phyloP scores from a whole-genome alignment of 1,140 invertebrate species.

The Cryptotermes secundus region DNA sequence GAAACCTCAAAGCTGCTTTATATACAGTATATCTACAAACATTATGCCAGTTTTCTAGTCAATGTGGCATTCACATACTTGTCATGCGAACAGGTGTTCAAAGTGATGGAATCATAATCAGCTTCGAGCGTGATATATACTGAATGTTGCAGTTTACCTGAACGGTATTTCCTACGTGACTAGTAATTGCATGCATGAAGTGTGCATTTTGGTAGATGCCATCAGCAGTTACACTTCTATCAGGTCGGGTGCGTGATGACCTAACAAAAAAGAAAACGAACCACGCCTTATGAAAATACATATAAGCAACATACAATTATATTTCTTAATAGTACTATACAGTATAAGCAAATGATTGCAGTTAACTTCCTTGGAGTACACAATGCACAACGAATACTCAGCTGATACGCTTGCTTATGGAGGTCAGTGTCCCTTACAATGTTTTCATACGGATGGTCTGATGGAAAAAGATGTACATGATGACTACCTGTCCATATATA shows the following conservation, averaged over 20 bases:
- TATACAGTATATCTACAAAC: too few species aligned
- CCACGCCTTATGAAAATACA: not conserved
- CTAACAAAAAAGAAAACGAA: slow-evolving; percentile 45
- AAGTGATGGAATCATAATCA: too few species aligned
- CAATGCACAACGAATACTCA: not conserved
- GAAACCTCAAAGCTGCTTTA: too few species aligned
- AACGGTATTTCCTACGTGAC: slow-evolving; percentile 77
- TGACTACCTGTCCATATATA: not conserved
- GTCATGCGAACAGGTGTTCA: too few species aligned
- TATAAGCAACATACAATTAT: not conserved
- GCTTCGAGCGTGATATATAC: not conserved
- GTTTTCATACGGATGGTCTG: slow-evolving; percentile 13
- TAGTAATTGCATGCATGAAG: slow-evolving; percentile 83
- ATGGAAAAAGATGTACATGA: not conserved
- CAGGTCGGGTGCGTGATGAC: slow-evolving; percentile 57
- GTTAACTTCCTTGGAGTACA: not conserved
- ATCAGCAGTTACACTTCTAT: slow-evolving; percentile 59
- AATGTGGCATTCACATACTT: too few species aligned
- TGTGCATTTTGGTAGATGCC: slow-evolving; percentile 84
- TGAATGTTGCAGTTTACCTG: slow-evolving; percentile 51
- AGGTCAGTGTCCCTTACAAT: slow-evolving; percentile 30
- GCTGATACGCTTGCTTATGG: slow-evolving; percentile 18
- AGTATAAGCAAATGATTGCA: not conserved
- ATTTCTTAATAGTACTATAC: not conserved
- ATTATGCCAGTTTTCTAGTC: too few species aligned